Conservation (phyloP, 2,797 vertebrate species). For the Podarcis siculus region DNA sequence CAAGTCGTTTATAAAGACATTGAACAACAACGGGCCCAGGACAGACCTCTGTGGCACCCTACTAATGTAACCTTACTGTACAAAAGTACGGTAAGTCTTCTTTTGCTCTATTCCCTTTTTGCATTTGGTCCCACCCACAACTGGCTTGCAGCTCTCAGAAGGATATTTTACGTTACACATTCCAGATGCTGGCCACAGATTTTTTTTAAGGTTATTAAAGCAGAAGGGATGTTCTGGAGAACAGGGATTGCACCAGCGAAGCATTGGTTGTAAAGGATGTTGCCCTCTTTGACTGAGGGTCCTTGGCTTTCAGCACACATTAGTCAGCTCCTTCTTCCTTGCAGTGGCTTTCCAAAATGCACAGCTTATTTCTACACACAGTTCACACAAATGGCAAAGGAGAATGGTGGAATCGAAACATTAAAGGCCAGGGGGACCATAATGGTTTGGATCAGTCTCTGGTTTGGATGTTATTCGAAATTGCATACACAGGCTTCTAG, state of each 20-base stretch:
- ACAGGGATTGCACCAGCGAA: not conserved
- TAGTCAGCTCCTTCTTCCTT: not conserved
- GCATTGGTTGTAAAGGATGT: not conserved
- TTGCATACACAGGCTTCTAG: not conserved
- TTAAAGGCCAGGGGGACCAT: not conserved
- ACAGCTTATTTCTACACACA: not conserved
- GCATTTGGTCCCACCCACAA: too few relatives aligned
- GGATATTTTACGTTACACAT: not conserved
- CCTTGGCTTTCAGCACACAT: not conserved
- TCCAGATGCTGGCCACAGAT: too few relatives aligned
- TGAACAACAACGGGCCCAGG: too few relatives aligned
- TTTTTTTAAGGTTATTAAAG: not conserved
- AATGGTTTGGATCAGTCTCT: not conserved
- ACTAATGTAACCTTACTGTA: too few relatives aligned
- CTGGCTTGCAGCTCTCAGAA: too few relatives aligned
- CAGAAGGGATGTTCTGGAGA: not conserved
- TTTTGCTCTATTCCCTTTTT: too few relatives aligned
- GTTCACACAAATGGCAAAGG: not conserved
- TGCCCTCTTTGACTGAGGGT: not conserved
- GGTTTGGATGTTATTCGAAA: not conserved
- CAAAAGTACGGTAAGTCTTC: too few relatives aligned
- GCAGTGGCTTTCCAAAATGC: not conserved
- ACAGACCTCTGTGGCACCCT: too few relatives aligned
- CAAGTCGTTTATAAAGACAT: too few relatives aligned
- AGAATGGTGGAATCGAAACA: not conserved